phyloP scores from a whole-genome alignment of 2,113 vertebrate species.

The Coracopsis vasa region DNA sequence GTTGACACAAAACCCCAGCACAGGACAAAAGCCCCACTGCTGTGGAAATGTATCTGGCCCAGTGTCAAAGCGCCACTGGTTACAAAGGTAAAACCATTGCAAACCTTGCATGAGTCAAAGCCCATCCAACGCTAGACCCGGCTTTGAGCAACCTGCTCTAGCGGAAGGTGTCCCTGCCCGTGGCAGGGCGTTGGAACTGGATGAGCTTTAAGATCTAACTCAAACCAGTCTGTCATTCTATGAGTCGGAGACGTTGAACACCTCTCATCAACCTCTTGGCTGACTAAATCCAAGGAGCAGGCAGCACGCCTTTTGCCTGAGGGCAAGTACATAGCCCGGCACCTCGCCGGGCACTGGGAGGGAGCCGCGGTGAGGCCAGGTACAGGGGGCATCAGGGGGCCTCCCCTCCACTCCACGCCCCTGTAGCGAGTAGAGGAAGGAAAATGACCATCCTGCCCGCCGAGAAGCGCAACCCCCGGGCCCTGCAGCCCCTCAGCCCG shows the following conservation, averaged over 20 bases:
- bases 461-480: background rate
- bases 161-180: background rate
- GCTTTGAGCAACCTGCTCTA: background rate
- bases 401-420: background rate
- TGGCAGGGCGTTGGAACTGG: background rate
- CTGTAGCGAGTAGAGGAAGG: background rate
- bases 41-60: fast-evolving
- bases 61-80: fast-evolving
- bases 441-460: background rate
- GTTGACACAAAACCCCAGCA: background rate
- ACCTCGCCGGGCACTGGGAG: fast-evolving
- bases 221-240: background rate
- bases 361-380: fast-evolving
- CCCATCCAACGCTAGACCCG: background rate
- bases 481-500: background rate
- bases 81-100: fast-evolving
- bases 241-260: fast-evolving
- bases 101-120: background rate
- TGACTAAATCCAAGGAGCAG: background rate
- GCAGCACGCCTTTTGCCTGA: fast-evolving
- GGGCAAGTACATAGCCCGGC: too few relatives aligned
- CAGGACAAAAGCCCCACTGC: background rate
- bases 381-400: background rate
- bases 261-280: background rate
- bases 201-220: background rate